These are phyloP conservation scores for Oreortyx pictus DNA, from an alignment of 2,797 vertebrate species.

Conservation along the genomic window DNA sequence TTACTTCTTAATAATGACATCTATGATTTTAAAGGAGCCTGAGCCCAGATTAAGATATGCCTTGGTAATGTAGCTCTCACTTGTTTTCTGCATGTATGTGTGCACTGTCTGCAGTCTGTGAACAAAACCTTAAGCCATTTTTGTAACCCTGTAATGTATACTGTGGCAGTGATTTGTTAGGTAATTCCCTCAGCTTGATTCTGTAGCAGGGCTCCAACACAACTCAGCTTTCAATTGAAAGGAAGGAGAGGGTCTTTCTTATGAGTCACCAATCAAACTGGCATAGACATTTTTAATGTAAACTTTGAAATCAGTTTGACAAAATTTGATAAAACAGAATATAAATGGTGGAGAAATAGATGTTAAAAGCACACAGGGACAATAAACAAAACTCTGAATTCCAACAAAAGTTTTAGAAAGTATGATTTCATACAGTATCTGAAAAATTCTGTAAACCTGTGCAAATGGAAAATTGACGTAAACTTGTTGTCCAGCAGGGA, in stretches of 20 bases:
- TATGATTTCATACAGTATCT: background rate
- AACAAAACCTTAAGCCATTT: background rate
- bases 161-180: background rate
- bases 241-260: background rate
- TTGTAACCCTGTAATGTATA: background rate
- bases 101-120: background rate
- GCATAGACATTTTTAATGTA: background rate
- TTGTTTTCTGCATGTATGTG: background rate
- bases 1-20: slow-evolving; percentile 1
- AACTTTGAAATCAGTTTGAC: background rate
- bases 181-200: background rate
- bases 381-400: background rate
- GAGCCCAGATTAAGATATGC: background rate
- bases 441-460: background rate
- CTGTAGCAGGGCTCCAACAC: background rate
- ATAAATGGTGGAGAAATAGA: background rate
- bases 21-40: background rate
- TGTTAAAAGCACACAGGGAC: background rate
- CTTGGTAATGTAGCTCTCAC: background rate
- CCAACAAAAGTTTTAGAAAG: background rate
- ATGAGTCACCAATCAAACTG: background rate
- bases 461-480: background rate
- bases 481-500: background rate
- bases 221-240: background rate
- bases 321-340: background rate